Percentiles rank a stretch among this genome's conserved stretches.
Evolutionary conservation across 2,888 invertebrate genomes (phyloP).

Genomic region (Drosophila maculinotata): DNA sequence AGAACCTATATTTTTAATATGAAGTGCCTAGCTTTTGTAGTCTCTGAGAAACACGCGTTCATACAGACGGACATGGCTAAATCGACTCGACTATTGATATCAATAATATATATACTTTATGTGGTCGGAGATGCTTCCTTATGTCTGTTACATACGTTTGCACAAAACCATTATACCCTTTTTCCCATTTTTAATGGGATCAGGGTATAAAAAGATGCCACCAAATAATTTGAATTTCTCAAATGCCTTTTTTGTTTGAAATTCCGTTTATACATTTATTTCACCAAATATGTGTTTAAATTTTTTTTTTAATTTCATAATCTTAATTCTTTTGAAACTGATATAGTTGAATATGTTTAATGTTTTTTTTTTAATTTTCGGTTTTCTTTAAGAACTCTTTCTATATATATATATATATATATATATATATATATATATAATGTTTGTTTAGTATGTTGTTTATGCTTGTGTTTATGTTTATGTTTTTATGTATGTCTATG

Average conservation of each 20-base stretch:
- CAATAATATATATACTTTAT: no score
- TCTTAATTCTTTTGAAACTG: slow-evolving; percentile 69
- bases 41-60: no score
- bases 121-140: no score
- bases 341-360: slow-evolving; percentile 73
- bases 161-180: no score
- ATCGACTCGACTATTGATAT: no score
- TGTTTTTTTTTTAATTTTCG: slow-evolving; percentile 36
- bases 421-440: slow-evolving; percentile 41
- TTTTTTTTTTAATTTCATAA: slow-evolving; percentile 41
- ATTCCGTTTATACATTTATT: slow-evolving; percentile 84
- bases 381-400: slow-evolving; percentile 59
- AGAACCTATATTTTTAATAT: no score
- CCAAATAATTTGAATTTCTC: slow-evolving; percentile 4
- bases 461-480: slow-evolving; percentile 30
- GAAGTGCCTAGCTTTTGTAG: no score
- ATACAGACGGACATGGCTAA: no score
- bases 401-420: slow-evolving; percentile 44
- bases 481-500: slow-evolving; percentile 16
- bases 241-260: slow-evolving; percentile 62
- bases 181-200: no score
- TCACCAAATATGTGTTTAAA: slow-evolving; percentile 77
- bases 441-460: slow-evolving; percentile 42
- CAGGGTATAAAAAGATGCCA: no score
- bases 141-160: no score